Evolutionary conservation across 2,888 invertebrate genomes (phyloP).

Genomic region (Himalopsyche japonica): DNA sequence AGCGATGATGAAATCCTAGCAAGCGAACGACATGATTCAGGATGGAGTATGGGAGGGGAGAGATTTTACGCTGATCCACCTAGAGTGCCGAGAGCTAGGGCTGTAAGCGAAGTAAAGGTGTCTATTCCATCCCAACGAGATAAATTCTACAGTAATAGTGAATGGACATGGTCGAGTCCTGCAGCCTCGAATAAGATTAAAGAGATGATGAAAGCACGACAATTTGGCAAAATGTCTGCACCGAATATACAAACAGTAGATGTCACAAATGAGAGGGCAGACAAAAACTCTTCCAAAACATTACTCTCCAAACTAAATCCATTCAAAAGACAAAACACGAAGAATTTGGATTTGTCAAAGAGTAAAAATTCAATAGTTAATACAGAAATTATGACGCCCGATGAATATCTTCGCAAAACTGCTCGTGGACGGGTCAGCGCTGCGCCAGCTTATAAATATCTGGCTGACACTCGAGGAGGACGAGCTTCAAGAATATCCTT

Average conservation of each 20-base stretch:
- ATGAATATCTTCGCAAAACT: slow-evolving; percentile 44
- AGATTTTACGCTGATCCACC: slow-evolving; percentile 49
- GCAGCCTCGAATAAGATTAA: slow-evolving; percentile 64
- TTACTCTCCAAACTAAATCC: slow-evolving; percentile 30
- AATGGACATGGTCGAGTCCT: slow-evolving; percentile 72
- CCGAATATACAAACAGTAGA: slow-evolving; percentile 25
- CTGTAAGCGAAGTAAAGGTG: slow-evolving; percentile 62
- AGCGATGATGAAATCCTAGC: slow-evolving; percentile 74
- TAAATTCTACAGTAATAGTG: slow-evolving; percentile 52
- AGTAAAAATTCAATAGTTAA: not conserved
- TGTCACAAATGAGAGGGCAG: not conserved
- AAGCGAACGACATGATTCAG: slow-evolving; percentile 61
- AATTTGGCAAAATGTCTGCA: slow-evolving; percentile 31
- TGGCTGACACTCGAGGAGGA: slow-evolving; percentile 42
- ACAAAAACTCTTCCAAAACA: not conserved
- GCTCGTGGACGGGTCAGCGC: slow-evolving; percentile 53
- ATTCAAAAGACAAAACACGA: slow-evolving; percentile 13
- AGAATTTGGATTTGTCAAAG: not conserved
- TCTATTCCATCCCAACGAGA: slow-evolving; percentile 44
- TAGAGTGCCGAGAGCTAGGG: slow-evolving; percentile 57
- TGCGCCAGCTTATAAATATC: slow-evolving; percentile 41
- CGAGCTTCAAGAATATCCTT: slow-evolving; percentile 46
- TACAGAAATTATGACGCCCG: slow-evolving; percentile 31
- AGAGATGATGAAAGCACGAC: slow-evolving; percentile 43
- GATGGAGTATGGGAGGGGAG: slow-evolving; percentile 62